These are phyloP conservation scores for Stenodema calcarata DNA, from an alignment of 2,888 invertebrate genomes.

Conservation along the genomic window DNA sequence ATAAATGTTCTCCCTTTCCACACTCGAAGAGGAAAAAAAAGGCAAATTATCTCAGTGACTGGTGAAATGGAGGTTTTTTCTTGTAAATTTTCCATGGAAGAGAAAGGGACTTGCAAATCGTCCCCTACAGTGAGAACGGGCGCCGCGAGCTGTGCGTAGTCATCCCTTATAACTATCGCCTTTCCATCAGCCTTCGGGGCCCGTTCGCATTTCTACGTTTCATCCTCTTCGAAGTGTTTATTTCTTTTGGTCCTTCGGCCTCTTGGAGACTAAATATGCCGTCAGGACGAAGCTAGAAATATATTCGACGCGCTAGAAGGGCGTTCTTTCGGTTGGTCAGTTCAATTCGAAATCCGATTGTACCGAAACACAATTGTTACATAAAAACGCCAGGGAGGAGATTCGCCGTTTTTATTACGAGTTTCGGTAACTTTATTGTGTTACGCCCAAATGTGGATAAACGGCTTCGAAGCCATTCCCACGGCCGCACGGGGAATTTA, in stretches of 20 bases:
- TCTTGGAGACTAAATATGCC: background rate
- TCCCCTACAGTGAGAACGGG: background rate
- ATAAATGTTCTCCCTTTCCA: no score
- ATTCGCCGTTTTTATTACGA: no score
- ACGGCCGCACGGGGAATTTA: background rate
- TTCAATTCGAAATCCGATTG: no score
- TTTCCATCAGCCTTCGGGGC: background rate
- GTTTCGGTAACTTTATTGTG: no score
- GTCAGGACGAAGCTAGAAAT: background rate
- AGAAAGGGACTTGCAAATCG: background rate
- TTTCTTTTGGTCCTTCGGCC: background rate
- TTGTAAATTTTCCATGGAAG: background rate
- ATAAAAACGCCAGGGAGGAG: no score
- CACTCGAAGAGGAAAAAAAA: background rate
- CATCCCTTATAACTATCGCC: background rate
- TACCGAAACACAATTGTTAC: no score
- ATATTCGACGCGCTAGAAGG: no score
- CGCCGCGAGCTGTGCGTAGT: background rate
- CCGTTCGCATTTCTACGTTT: background rate
- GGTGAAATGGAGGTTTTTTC: background rate
- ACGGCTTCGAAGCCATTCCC: background rate
- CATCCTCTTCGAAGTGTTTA: background rate
- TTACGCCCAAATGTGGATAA: background rate
- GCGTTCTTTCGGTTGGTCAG: no score
- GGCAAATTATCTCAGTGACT: background rate